Evolutionary conservation across 2,888 invertebrate species (phyloP), one percentile per base, ranked within the genome.

Genomic region (Sesamia inferens): DNA sequence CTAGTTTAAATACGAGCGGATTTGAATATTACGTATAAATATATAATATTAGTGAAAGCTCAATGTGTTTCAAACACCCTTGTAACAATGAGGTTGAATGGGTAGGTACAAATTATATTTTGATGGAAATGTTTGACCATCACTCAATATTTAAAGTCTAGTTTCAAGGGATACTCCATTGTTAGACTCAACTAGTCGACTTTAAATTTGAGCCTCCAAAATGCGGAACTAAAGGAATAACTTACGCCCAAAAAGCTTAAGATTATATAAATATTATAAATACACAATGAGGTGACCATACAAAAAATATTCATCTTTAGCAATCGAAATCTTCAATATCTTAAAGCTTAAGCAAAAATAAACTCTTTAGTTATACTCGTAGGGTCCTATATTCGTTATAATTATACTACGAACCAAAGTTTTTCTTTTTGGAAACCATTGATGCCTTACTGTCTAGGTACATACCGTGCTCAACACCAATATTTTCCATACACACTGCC

Each of bases 261-360:
- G 87, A 81, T 86, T 88, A 90, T 87, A 88, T 91, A 92, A 90
- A 90, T 90, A 92, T 87, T 89, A 90, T 90, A 92, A 90, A 92
- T 91, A 90, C 89, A 88, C 90, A 93, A 91, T 92, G 93, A 93
- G 90, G 92, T 93, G 93, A 92, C 88, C 90, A 85, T 95, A 95
- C 93, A 94, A 95, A 95, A 95, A 94, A 95, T 94, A 95, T 94
- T 92, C 82, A 89, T 94, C 92, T 93, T 93, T 92, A 90, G 95
- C 95, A 94, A 94, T 95, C 90, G 90, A 94, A 93, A 92, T 89
- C 88, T 85, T 90, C 88, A 88, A 93, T 92, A 92, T 92, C 92
- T 93, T 95, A 94, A 94, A 95, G 96, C 95, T 93, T 94, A 95
- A 95, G 96, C 96, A 96, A 95, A 95, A 95, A 95, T 95, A 95